Evolutionary conservation across 2,797 vertebrate genomes (phyloP).

Genomic region (Hapalemur alaotrensis): DNA sequence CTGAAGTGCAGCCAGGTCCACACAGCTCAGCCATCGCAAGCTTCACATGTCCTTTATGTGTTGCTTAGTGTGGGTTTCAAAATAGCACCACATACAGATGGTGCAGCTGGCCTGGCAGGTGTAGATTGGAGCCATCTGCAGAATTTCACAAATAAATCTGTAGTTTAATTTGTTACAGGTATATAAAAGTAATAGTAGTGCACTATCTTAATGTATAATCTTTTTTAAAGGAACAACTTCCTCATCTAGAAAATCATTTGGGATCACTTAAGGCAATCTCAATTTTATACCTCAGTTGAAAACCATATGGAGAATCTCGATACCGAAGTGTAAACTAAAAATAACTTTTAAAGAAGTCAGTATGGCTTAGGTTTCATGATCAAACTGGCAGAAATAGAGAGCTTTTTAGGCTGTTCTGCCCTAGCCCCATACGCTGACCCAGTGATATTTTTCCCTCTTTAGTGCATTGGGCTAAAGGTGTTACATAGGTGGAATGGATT

Average conservation of each 20-base stretch:
- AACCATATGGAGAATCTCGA: background rate
- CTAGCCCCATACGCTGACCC: background rate
- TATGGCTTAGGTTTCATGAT: background rate
- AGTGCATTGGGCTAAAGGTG: background rate
- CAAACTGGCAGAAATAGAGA: background rate
- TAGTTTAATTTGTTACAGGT: background rate
- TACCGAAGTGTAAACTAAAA: background rate
- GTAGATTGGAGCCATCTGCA: background rate
- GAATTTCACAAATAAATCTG: background rate
- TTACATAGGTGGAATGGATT: background rate
- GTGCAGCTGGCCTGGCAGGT: background rate
- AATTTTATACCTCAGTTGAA: background rate
- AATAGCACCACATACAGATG: background rate
- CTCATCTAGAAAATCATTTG: conserved; percentile 1
- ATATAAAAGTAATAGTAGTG: background rate
- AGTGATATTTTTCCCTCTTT: background rate
- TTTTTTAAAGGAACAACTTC: background rate
- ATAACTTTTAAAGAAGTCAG: background rate
- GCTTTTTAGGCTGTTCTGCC: background rate
- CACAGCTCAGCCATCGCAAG: background rate
- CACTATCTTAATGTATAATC: background rate
- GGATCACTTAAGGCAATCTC: conserved; percentile 6
- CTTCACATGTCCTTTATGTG: background rate
- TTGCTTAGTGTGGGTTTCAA: background rate
- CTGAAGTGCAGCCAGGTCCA: background rate